Conservation (phyloP, 2,113 vertebrate genomes). For the Ancistrus triradiatus region DNA sequence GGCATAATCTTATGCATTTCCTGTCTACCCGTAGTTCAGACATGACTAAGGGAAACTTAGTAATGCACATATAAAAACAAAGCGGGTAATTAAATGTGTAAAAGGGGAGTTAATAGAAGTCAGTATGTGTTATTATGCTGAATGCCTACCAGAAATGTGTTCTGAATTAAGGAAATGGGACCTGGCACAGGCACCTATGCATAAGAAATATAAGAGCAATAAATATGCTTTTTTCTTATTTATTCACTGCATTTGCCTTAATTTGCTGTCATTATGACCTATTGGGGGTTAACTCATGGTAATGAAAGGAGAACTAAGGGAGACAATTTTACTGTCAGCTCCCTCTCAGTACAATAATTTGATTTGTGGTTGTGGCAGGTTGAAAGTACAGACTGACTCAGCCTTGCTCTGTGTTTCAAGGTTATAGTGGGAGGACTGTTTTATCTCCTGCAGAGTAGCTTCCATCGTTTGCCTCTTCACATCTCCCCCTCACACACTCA, state of each 20-base stretch:
- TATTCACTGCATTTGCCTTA: constrained; percentile 49
- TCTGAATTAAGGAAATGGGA: constrained; percentile 30
- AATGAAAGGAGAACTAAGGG: constrained; percentile 55
- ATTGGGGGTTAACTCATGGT: constrained; percentile 55
- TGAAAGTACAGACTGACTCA: constrained; percentile 49
- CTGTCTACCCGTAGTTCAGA: too few relatives aligned
- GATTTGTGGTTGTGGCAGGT: constrained; percentile 60
- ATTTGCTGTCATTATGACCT: constrained; percentile 60
- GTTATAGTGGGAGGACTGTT: constrained; percentile 59
- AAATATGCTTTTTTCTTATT: constrained; percentile 44
- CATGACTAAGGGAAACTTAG: too few relatives aligned
- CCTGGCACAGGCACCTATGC: constrained; percentile 39
- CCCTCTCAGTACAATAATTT: constrained; percentile 55
- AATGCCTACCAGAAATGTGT: constrained; percentile 41
- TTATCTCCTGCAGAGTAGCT: constrained; percentile 37
- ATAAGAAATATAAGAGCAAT: constrained; percentile 41
- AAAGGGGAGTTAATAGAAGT: too few relatives aligned
- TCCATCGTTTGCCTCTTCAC: constrained; percentile 25
- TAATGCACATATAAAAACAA: too few relatives aligned
- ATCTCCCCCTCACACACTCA: constrained; percentile 25
- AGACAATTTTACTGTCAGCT: constrained; percentile 60
- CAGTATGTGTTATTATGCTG: too few relatives aligned
- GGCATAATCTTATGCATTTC: too few relatives aligned
- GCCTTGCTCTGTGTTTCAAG: constrained; percentile 59
- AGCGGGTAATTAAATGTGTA: too few relatives aligned